These are phyloP conservation scores for Poeciliopsis occidentalis DNA, from an alignment of 2,113 vertebrate species.

Conservation along the genomic window DNA sequence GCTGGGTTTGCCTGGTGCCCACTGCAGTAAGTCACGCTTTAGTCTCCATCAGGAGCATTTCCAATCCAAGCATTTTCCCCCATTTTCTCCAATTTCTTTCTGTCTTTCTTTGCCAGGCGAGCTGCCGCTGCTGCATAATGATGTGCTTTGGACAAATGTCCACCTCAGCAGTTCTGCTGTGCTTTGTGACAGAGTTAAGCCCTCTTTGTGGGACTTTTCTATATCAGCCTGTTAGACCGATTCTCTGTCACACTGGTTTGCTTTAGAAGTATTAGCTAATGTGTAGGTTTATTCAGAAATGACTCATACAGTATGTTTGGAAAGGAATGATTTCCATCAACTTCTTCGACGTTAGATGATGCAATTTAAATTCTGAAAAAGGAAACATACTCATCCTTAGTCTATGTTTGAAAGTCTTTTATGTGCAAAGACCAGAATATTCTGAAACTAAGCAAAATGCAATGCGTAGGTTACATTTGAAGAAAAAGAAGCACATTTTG, in stretches of 20 bases:
- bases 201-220: conserved; percentile 37
- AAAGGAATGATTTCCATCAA: conserved; percentile 23
- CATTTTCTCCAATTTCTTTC: conserved; percentile 5
- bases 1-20: conserved; percentile 53
- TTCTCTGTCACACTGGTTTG: conserved; percentile 7
- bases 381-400: neutral
- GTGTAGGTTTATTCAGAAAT: too few species aligned
- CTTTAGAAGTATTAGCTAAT: too few species aligned
- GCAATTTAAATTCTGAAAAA: neutral
- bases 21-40: conserved; percentile 28
- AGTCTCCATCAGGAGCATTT: conserved; percentile 49
- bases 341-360: neutral
- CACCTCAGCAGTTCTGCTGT: conserved; percentile 56
- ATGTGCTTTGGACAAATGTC: conserved; percentile 54
- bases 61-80: conserved; percentile 33
- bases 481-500: too few species aligned
- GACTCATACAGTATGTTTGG: too few species aligned
- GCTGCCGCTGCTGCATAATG: conserved; percentile 53
- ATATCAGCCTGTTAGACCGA: conserved; percentile 17
- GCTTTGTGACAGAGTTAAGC: conserved; percentile 45
- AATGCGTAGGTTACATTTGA: neutral
- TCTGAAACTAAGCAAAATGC: neutral
- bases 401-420: neutral
- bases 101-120: conserved; percentile 45
- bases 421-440: neutral